These are phyloP conservation scores for Endotricha flammealis DNA, from an alignment of 2,888 invertebrate genomes.

Conservation along the genomic window DNA sequence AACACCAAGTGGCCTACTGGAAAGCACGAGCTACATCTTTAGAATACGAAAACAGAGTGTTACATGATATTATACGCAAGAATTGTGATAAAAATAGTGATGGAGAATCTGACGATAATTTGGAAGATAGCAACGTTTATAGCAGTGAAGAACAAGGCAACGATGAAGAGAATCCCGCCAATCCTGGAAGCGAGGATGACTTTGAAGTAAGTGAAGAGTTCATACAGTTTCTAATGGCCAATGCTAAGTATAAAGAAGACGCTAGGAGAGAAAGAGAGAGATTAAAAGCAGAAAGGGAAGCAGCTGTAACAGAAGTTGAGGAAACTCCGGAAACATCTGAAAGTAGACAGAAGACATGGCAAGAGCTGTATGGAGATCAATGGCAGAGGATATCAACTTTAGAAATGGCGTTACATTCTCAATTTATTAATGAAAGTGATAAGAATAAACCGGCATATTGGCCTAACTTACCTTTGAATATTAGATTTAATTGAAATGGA, in stretches of 20 bases:
- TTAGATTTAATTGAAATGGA: conserved; percentile 42
- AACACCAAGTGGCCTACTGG: conserved; percentile 80
- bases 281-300: conserved; percentile 30
- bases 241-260: conserved; percentile 74
- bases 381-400: conserved; percentile 83
- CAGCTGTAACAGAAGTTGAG: conserved; percentile 23
- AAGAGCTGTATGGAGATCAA: conserved; percentile 80
- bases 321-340: conserved; percentile 32
- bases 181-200: conserved; percentile 26
- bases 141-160: conserved; percentile 25
- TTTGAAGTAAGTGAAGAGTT: conserved; percentile 81
- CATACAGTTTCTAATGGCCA: conserved; percentile 79
- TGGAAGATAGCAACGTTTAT: conserved; percentile 25
- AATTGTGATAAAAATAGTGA: conserved; percentile 24
- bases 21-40: conserved; percentile 77
- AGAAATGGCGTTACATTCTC: conserved; percentile 84
- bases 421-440: conserved; percentile 80
- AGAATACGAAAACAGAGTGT: conserved; percentile 76
- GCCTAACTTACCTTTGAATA: conserved; percentile 84
- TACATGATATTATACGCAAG: conserved; percentile 68
- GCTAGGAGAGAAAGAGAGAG: conserved; percentile 44
- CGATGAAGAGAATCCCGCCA: conserved; percentile 38
- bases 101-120: conserved; percentile 5
- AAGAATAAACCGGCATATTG: conserved; percentile 80
- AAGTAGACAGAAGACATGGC: conserved; percentile 52